phyloP scores from a whole-genome alignment of 2,797 vertebrate species.

The Malurus splendens region DNA sequence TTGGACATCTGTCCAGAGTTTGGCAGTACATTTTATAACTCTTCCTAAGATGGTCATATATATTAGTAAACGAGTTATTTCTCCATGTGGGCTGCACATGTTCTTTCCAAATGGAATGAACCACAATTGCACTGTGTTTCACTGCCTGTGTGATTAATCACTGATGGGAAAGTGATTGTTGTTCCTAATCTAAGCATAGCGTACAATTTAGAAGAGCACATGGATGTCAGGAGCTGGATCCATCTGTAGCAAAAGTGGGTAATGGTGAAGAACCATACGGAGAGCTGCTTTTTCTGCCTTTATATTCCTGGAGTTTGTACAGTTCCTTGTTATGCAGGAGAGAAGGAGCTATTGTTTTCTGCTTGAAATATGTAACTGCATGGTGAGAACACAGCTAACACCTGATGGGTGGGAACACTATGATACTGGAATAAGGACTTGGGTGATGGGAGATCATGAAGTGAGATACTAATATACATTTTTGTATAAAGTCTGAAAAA shows the following conservation, averaged over 20 bases:
- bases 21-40: neutral
- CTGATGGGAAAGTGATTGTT: neutral
- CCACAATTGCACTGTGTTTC: neutral
- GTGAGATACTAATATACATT: neutral
- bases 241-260: neutral
- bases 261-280: neutral
- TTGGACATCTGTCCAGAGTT: neutral
- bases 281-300: neutral
- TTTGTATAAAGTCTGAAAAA: neutral
- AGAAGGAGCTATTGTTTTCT: neutral
- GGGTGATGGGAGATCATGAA: neutral
- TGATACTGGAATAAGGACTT: neutral
- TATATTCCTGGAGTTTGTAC: rapidly evolving
- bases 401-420: neutral
- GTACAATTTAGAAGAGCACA: neutral
- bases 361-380: neutral
- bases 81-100: neutral
- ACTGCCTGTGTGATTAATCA: neutral
- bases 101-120: neutral
- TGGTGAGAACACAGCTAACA: neutral
- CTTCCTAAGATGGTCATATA: neutral
- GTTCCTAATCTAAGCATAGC: neutral
- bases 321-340: neutral
- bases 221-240: neutral
- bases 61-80: neutral